Evolutionary conservation across 2,113 vertebrate species (phyloP), one percentile per base, ranked within the genome.

Genomic region (Coptodon bakossiorum): DNA sequence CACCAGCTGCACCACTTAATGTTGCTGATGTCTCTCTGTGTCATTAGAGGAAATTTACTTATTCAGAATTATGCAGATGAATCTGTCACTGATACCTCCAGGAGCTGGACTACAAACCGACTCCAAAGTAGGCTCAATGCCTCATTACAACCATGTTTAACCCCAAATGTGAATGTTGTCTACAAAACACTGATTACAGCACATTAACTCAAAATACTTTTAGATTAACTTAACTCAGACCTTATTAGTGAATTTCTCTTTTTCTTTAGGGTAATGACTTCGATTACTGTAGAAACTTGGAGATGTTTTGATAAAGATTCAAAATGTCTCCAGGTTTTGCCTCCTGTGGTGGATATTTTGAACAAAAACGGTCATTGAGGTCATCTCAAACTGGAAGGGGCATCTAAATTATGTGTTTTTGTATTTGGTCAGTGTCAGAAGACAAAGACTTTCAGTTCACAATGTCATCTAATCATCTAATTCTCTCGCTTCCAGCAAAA

Each of bases 1-100:
- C 84, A 57, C 54, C 71, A 87, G 53, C 71, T 83, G 71, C 38
- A 79, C 50, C 29, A 71, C 27, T 79, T 84, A 43, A 31, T 34
- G 73, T 27, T 29, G 31, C 83, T 54, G 7, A 14, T 78, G 24
- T 45, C 48, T n/a, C 48, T 40, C 22, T 71, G n/a, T 24, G 48
- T 81, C 24, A 84, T 59, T 53, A 79, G 11, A 29, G 66, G 27
- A 13, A 57, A 76, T 57, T 13, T 1, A 27, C 14, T 29, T 76
- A 78, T 48, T 78, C 27, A 19, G 4, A 8, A 50, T 52, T 5
- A 80, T 27, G 73, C 27, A 31, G 71, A 31, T 76, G 1, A 19
- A 31, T 45, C 24, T 78, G 24, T 31, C 38, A 45, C 38, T 10
- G 38, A 45, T 16, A 45, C 38, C 5, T 45, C 22, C 38, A 73